Evolutionary conservation across 2,888 invertebrate genomes (phyloP).

Genomic region (Exocentrus adspersus): DNA sequence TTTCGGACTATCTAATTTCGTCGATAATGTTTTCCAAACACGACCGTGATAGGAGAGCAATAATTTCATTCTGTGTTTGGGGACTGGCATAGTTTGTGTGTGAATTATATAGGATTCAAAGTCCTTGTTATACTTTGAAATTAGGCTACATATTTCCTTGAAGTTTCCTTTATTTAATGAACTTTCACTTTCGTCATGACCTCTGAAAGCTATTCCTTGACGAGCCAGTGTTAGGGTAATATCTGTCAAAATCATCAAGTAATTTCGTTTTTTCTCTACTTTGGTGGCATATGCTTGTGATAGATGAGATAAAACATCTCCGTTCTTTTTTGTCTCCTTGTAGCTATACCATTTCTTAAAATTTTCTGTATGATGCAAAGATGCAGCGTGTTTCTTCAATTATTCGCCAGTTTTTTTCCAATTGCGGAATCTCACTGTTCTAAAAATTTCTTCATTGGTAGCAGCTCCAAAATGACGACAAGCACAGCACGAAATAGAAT

Average conservation of each 20-base stretch:
- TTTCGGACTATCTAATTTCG: conserved; percentile 9
- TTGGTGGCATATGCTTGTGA: conserved; percentile 12
- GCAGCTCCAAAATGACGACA: too few relatives aligned
- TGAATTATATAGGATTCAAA: conserved; percentile 9
- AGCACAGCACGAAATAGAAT: too few relatives aligned
- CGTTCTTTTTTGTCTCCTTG: conserved; percentile 2
- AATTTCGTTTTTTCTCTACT: conserved; percentile 20
- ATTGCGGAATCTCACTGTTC: too few relatives aligned
- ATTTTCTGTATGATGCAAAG: conserved; percentile 3
- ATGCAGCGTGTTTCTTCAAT: conserved; percentile 19
- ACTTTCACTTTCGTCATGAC: conserved; percentile 7
- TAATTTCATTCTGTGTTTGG: conserved; percentile 24
- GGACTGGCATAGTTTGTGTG: conserved; percentile 18
- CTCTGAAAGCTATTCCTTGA: conserved; percentile 23
- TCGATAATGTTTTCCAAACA: conserved; percentile 3
- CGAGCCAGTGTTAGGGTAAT: conserved; percentile 17
- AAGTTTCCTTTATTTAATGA: conserved; percentile 23
- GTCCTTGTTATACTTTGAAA: conserved; percentile 17
- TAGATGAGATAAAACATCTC: conserved; percentile 15
- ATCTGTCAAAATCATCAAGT: conserved; percentile 16
- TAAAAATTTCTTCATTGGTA: too few relatives aligned
- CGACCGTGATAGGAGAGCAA: not conserved
- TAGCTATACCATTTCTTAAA: conserved; percentile 4
- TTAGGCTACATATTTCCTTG: conserved; percentile 4
- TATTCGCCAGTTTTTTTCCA: not conserved